Evolutionary conservation across 2,113 vertebrate species (phyloP).

Genomic region (Pteronura brasiliensis): DNA sequence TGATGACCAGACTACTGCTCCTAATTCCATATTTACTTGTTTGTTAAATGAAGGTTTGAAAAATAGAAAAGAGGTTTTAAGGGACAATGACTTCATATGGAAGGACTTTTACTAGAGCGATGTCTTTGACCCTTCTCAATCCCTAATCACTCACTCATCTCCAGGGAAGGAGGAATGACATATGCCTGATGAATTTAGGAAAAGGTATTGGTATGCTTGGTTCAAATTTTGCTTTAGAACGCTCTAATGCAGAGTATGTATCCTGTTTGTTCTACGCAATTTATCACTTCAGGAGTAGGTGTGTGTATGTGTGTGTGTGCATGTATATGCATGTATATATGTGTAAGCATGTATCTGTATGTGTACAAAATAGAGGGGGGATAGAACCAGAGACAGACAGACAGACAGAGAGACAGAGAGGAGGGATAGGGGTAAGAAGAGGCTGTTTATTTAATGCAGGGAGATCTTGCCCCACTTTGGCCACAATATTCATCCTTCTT

Average conservation of each 20-base stretch:
- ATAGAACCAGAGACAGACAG: background rate
- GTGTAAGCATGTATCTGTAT: background rate
- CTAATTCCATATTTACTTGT: background rate
- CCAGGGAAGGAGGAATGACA: background rate
- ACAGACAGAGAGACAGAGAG: background rate
- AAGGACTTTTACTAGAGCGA: background rate
- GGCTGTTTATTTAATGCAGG: background rate
- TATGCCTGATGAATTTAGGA: background rate
- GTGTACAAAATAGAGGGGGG: background rate
- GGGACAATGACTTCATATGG: background rate
- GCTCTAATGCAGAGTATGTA: background rate
- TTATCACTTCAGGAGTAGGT: background rate
- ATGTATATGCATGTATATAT: background rate
- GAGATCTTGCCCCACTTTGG: background rate
- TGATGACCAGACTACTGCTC: background rate
- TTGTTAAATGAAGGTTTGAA: background rate
- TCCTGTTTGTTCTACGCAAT: background rate
- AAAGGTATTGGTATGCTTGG: background rate
- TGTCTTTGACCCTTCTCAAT: background rate
- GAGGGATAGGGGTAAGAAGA: background rate
- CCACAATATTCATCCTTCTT: background rate
- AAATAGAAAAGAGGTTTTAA: background rate
- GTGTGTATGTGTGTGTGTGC: background rate
- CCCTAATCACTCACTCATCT: background rate
- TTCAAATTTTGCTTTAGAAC: background rate